Conservation (phyloP, 1,140 invertebrate species). For the Notospermus geniculatus region DNA sequence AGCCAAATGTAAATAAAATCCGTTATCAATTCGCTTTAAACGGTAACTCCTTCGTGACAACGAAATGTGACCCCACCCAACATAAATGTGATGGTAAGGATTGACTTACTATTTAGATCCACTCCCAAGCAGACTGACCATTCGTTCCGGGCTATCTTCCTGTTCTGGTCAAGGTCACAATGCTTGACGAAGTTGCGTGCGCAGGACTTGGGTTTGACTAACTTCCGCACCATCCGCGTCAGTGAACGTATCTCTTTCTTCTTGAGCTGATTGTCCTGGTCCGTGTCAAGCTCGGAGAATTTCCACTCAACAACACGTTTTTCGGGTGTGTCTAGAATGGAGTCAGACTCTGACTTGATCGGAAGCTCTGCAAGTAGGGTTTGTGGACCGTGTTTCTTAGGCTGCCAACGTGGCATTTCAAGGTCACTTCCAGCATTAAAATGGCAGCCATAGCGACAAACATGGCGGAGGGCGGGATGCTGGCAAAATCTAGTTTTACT, state of each 20-base stretch:
- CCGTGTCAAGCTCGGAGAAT: slow-evolving; percentile 75
- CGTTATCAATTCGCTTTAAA: too few species aligned
- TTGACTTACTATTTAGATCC: slow-evolving; percentile 54
- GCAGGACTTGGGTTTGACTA: slow-evolving; percentile 82
- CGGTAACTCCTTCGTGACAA: too few species aligned
- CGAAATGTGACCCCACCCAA: too few species aligned
- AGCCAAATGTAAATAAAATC: too few species aligned
- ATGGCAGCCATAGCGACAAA: slow-evolving; percentile 15
- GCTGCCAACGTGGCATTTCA: slow-evolving; percentile 8
- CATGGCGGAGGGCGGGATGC: slow-evolving; percentile 24
- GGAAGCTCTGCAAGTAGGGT: slow-evolving; percentile 6
- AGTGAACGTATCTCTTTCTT: slow-evolving; percentile 78
- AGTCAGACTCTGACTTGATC: slow-evolving; percentile 11
- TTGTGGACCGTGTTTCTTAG: background rate
- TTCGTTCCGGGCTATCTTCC: slow-evolving; percentile 70
- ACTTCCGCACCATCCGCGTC: slow-evolving; percentile 75
- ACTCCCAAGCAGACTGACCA: slow-evolving; percentile 79
- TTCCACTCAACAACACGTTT: slow-evolving; percentile 74
- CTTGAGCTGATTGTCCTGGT: slow-evolving; percentile 72
- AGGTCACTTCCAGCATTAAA: slow-evolving; percentile 9
- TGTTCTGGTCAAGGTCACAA: slow-evolving; percentile 80
- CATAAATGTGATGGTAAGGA: too few species aligned
- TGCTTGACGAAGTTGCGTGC: slow-evolving; percentile 81
- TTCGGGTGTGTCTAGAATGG: slow-evolving; percentile 20
- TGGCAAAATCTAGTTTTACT: slow-evolving; percentile 10